These are phyloP conservation scores for Melanotaenia parkinsoni DNA, from an alignment of 2,797 vertebrate species.

Conservation along the genomic window DNA sequence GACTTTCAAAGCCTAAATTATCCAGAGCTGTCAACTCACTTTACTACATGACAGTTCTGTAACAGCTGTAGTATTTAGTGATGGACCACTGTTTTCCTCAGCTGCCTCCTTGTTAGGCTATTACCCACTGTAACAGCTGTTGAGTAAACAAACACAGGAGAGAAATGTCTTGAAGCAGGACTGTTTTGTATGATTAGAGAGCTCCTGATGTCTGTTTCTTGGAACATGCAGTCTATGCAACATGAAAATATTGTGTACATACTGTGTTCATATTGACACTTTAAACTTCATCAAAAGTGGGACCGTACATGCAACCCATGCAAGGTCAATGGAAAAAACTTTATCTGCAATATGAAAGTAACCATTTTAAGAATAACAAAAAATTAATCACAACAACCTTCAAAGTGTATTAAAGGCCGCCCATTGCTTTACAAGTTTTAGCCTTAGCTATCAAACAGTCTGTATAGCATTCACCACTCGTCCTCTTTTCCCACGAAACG, in stretches of 20 bases:
- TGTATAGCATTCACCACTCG: constrained; percentile 42
- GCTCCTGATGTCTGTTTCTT: not conserved
- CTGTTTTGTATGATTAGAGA: not conserved
- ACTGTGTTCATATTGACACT: not conserved
- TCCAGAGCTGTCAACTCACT: no score
- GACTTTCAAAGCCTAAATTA: no score
- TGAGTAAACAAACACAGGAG: constrained; percentile 46
- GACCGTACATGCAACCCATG: not conserved
- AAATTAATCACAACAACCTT: constrained; percentile 1
- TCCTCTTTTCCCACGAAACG: constrained; percentile 70
- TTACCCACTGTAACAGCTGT: constrained; percentile 50
- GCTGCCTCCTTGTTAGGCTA: constrained; percentile 40
- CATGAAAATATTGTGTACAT: not conserved
- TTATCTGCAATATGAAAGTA: not conserved
- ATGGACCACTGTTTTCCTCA: no score
- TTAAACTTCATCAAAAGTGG: not conserved
- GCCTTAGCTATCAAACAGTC: constrained; percentile 39
- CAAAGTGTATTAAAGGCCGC: constrained; percentile 9
- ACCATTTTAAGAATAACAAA: no score
- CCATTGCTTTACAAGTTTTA: constrained; percentile 1
- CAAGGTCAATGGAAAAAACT: not conserved
- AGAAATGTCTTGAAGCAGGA: constrained; percentile 27
- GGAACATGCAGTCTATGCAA: not conserved
- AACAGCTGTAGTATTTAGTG: constrained; percentile 23
- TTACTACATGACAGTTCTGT: constrained; percentile 7